Base-by-base conservation (phyloP, 2,113 vertebrate species). In the Siniperca knerii region DNA sequence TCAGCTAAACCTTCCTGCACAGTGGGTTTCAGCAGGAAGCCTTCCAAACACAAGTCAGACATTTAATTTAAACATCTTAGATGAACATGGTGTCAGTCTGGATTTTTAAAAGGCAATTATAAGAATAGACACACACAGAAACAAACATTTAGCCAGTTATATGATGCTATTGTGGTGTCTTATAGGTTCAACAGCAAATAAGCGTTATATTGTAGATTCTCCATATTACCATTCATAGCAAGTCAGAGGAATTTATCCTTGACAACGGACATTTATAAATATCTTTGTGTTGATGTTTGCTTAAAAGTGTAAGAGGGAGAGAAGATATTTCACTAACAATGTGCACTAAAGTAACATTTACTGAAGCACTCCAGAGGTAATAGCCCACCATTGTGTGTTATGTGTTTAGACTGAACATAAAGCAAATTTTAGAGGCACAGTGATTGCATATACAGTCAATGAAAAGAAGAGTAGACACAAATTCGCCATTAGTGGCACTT, bases 21-120 rank as follows among this genome's bases (percentile, higher is more conserved):
- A 78, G 83, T 18, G 62, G 61, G 68, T 33, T 82, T 81, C 40
- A 50, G 62, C 60, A 82, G 86, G 68, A 85, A 81, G 74, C 54
- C 50, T 23, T 69, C 42, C 69, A 88, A 85, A 89, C 69, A 84
- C 65, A 50, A 42, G 76, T 48, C 50, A 75, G 48, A 77, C 67
- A 2, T 71, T 87, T 74, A 1, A 78, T 86, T 64, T 37, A 74
- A 74, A 77, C 33, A 62, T 65, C 6, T 67, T n/a, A 79, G 25
- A 12, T 25, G 57, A 87, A 72, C n/a, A 46, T 12, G 57, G 15
- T 78, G 72, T 60, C 70, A 55, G 80, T 52, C 29, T 60, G 73
- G 20, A 33, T 55, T 77, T 73, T 54, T 44, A 18, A 42, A 84
- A 8, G 46, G 42, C 15, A 40, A 68, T 83, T 72, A n/a, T n/a